These are phyloP conservation scores for Plumapathes pennacea DNA, from an alignment of 92 coral and sea anemone genomes.

Conservation along the genomic window DNA sequence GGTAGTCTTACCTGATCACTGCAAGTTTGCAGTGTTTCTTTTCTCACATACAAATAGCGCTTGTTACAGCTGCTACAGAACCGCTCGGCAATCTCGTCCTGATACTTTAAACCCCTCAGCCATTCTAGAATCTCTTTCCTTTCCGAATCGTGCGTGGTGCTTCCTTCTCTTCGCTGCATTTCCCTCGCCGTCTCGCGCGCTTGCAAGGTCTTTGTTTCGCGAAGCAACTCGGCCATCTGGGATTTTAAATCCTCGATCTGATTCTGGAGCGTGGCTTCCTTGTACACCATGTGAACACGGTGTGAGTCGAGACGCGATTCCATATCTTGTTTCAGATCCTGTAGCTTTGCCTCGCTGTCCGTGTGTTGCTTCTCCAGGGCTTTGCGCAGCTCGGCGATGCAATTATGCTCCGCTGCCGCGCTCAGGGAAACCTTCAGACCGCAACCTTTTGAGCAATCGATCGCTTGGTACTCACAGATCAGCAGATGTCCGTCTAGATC, in stretches of 20 bases:
- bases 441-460: constrained; percentile 73
- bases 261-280: constrained; percentile 77
- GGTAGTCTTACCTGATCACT: constrained; percentile 70
- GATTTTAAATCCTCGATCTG: constrained; percentile 78
- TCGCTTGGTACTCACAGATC: constrained; percentile 68
- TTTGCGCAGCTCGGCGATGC: constrained; percentile 74
- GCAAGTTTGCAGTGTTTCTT: constrained; percentile 74
- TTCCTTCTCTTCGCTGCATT: constrained; percentile 47
- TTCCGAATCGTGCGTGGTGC: constrained; percentile 57
- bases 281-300: constrained; percentile 87
- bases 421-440: constrained; percentile 75
- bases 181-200: no score
- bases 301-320: constrained; percentile 78
- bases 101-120: constrained; percentile 80
- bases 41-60: constrained; percentile 74
- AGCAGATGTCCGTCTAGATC: constrained; percentile 65
- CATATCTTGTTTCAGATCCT: constrained; percentile 58
- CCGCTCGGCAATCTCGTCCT: constrained; percentile 78
- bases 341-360: constrained; percentile 23
- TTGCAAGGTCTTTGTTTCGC: constrained; percentile 61
- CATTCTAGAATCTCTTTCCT: constrained; percentile 66
- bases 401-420: constrained; percentile 68
- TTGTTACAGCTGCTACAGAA: constrained; percentile 79
- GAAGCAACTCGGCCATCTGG: constrained; percentile 56
- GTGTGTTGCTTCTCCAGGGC: constrained; percentile 56